phyloP scores from a whole-genome alignment of 2,888 invertebrate species.

The Apoda limacodes region DNA sequence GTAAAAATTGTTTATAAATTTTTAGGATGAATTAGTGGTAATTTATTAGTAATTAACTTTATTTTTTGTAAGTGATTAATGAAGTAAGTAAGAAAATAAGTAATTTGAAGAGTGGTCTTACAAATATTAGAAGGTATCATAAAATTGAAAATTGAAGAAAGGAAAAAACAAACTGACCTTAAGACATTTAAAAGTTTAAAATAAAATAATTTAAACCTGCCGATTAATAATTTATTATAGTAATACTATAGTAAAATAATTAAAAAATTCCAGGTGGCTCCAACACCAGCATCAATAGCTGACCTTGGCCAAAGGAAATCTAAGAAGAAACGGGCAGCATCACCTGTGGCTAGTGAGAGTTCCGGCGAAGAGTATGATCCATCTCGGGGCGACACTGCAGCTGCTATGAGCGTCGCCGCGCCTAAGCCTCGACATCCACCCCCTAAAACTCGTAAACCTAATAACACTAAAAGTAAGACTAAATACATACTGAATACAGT shows the following conservation, averaged over 20 bases:
- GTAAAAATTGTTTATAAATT: no score
- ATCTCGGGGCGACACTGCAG: conserved; percentile 45
- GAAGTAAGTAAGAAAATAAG: no score
- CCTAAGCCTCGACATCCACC: conserved; percentile 48
- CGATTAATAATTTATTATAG: neutral
- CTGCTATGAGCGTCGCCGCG: conserved; percentile 52
- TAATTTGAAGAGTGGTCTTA: no score
- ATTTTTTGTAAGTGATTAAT: no score
- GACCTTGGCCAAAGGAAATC: conserved; percentile 56
- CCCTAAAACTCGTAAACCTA: conserved; percentile 41
- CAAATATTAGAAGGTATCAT: no score
- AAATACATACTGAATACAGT: conserved; percentile 12
- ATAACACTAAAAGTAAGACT: conserved; percentile 50
- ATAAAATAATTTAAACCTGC: neutral
- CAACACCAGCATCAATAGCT: conserved; percentile 45
- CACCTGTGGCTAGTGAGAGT: conserved; percentile 51
- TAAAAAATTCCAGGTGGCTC: conserved; percentile 33
- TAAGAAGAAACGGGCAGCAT: conserved; percentile 54
- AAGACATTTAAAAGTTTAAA: no score
- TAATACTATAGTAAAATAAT: neutral
- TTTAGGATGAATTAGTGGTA: no score
- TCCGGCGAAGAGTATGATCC: conserved; percentile 65
- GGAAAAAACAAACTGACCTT: no score
- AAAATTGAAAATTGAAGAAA: no score
- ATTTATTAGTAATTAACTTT: no score